These are phyloP conservation scores for Leptinotarsa texana DNA, from an alignment of 1,140 invertebrate genomes.

Conservation along the genomic window DNA sequence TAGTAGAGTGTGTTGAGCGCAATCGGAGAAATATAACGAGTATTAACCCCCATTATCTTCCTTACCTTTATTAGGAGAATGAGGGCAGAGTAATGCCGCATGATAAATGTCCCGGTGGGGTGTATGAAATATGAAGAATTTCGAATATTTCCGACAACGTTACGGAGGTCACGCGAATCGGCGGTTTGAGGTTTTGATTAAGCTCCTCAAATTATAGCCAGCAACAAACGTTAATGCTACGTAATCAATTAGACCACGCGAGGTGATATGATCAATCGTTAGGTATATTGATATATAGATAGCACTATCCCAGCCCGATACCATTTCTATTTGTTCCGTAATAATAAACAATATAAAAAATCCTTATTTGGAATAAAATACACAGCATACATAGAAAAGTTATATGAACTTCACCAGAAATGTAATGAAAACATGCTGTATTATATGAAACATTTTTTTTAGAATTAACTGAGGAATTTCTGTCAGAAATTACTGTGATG, in stretches of 20 bases:
- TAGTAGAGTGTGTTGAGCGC: constrained; percentile 9
- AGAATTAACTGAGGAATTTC: too few species aligned
- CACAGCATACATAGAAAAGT: too few species aligned
- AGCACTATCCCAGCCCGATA: too few species aligned
- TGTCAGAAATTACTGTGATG: too few species aligned
- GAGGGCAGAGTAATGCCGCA: constrained; percentile 17
- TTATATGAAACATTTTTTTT: too few species aligned
- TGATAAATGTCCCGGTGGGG: constrained; percentile 12
- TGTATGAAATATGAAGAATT: constrained; percentile 23
- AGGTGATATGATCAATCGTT: not conserved
- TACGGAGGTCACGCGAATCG: constrained; percentile 10
- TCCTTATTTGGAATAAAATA: too few species aligned
- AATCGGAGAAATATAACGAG: constrained; percentile 27
- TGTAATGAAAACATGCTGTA: too few species aligned
- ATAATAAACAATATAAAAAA: too few species aligned
- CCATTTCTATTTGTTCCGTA: too few species aligned
- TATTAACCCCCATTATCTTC: constrained; percentile 27
- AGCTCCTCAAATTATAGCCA: constrained; percentile 14
- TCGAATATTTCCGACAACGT: constrained; percentile 18
- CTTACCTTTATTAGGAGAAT: constrained; percentile 26
- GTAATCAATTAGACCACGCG: not conserved
- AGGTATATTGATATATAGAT: too few species aligned
- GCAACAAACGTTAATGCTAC: not conserved
- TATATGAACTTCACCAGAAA: too few species aligned
- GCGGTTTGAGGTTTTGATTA: constrained; percentile 15